A percentile compares a stretch with the other conserved stretches of the same genome.
Conservation (phyloP, 2,797 vertebrate genomes). For the Hybognathus amarus region DNA sequence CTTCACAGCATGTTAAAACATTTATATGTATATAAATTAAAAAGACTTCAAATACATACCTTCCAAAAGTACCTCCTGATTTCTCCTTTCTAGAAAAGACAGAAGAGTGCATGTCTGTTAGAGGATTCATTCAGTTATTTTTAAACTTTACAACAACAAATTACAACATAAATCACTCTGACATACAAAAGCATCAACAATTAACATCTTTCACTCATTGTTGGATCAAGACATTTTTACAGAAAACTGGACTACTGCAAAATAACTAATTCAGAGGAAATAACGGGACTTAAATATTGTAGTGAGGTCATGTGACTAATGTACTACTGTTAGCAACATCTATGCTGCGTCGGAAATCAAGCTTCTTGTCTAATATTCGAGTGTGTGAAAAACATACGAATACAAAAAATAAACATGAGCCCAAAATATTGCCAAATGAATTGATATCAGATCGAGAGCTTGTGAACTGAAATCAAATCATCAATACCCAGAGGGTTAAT, state of each 20-base stretch:
- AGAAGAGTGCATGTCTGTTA: not conserved
- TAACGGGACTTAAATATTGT: not conserved
- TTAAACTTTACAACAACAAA: not conserved
- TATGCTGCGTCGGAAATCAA: not conserved
- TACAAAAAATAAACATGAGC: not conserved
- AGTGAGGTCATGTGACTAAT: not conserved
- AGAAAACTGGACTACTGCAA: not conserved
- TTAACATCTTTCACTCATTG: not conserved
- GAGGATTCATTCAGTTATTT: not conserved
- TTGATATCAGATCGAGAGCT: not conserved
- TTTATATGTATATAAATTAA: not conserved
- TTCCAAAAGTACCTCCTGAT: slow-evolving; percentile 69
- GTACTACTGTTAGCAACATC: not conserved
- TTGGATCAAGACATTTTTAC: not conserved
- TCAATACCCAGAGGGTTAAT: no score
- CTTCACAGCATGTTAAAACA: not conserved
- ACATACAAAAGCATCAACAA: not conserved
- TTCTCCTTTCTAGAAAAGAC: slow-evolving; percentile 72
- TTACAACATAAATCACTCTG: not conserved
- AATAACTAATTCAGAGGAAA: not conserved
- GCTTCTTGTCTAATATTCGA: not conserved
- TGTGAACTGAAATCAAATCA: not conserved
- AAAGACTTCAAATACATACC: slow-evolving; percentile 10
- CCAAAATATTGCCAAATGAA: not conserved
- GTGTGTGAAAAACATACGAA: no score